Evolutionary conservation across 1,140 invertebrate species (phyloP), one percentile per base, ranked within the genome.

Genomic region (Drosophila truncata): DNA sequence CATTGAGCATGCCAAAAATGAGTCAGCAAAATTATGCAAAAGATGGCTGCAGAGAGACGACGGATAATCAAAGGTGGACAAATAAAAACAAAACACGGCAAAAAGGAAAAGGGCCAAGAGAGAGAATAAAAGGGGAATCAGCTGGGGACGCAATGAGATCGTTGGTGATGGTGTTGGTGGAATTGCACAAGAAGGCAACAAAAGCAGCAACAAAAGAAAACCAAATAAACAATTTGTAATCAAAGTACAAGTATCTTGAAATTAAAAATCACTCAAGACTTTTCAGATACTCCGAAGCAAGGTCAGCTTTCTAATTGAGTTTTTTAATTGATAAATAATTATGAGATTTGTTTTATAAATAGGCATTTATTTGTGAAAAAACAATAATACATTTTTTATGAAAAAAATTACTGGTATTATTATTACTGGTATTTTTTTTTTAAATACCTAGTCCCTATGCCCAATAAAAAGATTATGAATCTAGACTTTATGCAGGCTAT

Each of bases 21-120:
- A 88, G 77, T 81, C 72, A 87, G 83, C 80, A 37, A 54, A 83
- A 83, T 77, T 66, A 83, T 73, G 72, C 50, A 59, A 72, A 87
- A 82, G 20, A 83, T 29, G 77, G 66, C 54, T 75, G 65, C 52
- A 63, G 10, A 33, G 49, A 31, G 27, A 18, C 14, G 44, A 49
- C 33, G 57, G 42, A 42, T 63, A 82, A 78, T 82, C 50, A 67
- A 58, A 70, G 50, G 54, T 83, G 61, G 63, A 64, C 67, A 82
- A 73, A 75, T 74, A 49, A 74, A 81, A 85, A 31, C 55, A 59
- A 84, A 55, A 44, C 42, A 31, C 47, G 63, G 27, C 7, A 37
- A 66, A 31, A 62, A 6, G 10, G 27, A 66, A 41, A 67, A 47
- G 23, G 60, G 50, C 23, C 35, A 37, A 49, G 25, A 11, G n/a